These are phyloP conservation scores for Peromyscus attwateri DNA, from an alignment of 2,797 vertebrate genomes.

Conservation along the genomic window DNA sequence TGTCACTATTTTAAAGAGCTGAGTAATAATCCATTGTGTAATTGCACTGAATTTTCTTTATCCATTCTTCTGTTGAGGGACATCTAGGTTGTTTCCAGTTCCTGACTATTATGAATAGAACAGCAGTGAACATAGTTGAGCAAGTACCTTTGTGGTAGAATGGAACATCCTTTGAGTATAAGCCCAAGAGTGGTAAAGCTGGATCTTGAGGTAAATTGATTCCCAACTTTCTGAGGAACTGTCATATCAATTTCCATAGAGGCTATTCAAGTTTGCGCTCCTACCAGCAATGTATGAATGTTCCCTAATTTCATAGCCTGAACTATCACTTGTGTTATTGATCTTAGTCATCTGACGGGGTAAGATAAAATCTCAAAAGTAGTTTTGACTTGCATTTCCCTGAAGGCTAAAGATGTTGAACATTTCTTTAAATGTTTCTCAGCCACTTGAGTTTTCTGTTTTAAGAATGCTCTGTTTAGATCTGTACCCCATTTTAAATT, in stretches of 20 bases:
- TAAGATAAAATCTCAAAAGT: background rate
- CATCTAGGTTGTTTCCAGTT: no score
- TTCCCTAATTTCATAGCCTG: background rate
- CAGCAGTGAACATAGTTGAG: background rate
- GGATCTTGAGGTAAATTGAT: background rate
- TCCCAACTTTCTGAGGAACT: background rate
- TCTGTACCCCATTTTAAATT: background rate
- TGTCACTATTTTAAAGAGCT: no score
- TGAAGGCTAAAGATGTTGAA: background rate
- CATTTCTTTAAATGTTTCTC: background rate
- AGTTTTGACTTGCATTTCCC: background rate
- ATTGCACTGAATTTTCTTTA: no score
- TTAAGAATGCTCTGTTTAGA: background rate
- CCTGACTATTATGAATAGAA: no score
- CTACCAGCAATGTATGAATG: background rate
- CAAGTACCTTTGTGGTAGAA: background rate
- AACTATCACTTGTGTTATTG: background rate
- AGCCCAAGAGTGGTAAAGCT: background rate
- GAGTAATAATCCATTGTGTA: no score
- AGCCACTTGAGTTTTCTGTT: background rate
- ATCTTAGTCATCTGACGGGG: background rate
- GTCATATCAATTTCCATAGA: background rate
- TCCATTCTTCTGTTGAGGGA: no score
- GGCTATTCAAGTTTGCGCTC: background rate
- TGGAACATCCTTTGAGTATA: background rate